Base-by-base conservation (phyloP, 2,888 invertebrate species). In the Yponomeuta cagnagella region DNA sequence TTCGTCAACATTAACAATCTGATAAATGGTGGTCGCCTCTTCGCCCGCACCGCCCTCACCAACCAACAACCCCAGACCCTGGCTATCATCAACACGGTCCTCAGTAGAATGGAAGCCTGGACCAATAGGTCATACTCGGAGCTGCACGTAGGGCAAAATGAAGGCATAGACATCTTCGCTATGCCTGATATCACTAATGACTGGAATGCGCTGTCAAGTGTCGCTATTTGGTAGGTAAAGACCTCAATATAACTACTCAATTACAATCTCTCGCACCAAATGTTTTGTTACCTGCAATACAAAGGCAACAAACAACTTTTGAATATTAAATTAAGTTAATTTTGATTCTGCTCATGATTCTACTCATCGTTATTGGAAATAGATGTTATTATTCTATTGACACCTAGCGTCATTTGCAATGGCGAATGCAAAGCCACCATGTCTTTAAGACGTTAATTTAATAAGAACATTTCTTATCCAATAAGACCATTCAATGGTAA, bases 141-240 rank as follows among this genome's bases (percentile, higher is more conserved):
- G 71, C 88, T 90, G 0, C 71, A 83, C 2, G 23, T 76, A 0
- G 79, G 87, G 72, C 90, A 91, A 76, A 80, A 84, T 48, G 81
- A 78, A 0, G 81, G 79, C 33, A 73, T 91, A 76, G 80, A 82
- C 73, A 76, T 92, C 2, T 73, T 89, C 8, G 90, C 86, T 0
- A 71, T 90, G 31, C 90, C 91, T 15, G 91, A 91, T 76, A 78
- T 86, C 0, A 75, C 80, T 1, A 80, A 76, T 23, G 83, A 87
- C 33, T 92, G 90, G 91, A 77, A 83, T 69, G 82, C 89, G 1
- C 75, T 91, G 2, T 88, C 89, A 0, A 84, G 82, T 0, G 77
- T 90, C 48, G 87, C 83, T n/a, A 81, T 92, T 74, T 91, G 92
- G 92, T 92, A 76, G 85, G 90, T 80, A 63, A 0, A 63, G n/a